Evolutionary conservation across 2,113 vertebrate species (phyloP).

Genomic region (Oncorhynchus nerka): DNA sequence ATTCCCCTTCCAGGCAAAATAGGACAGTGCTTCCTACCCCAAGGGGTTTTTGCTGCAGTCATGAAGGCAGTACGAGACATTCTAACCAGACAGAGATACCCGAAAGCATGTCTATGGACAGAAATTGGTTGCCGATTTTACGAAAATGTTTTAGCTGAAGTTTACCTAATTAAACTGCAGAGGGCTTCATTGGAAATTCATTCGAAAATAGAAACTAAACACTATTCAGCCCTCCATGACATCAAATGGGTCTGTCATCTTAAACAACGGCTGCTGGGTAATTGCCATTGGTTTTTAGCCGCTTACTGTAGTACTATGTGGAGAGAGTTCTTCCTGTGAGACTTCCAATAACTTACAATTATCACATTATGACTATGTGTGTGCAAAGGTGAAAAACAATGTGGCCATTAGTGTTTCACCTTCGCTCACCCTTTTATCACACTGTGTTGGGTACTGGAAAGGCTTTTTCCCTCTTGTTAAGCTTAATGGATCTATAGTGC

Average conservation of each 20-base stretch:
- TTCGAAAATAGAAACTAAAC: too few relatives aligned
- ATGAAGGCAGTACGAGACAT: background rate
- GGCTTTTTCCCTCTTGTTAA: constrained; percentile 56
- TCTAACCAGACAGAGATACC: background rate
- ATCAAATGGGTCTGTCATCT: constrained; percentile 40
- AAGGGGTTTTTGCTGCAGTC: background rate
- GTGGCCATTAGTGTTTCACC: constrained; percentile 84
- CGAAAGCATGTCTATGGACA: background rate
- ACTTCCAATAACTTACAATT: constrained; percentile 70
- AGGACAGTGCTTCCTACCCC: background rate
- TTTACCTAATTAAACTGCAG: background rate
- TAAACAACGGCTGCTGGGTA: constrained; percentile 44
- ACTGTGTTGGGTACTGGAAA: constrained; percentile 16
- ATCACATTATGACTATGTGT: constrained; percentile 79
- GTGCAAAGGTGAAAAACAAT: constrained; percentile 67
- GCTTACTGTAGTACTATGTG: constrained; percentile 34
- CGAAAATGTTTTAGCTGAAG: background rate
- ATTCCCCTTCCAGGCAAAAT: too few relatives aligned
- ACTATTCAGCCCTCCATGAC: constrained; percentile 27
- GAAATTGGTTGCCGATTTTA: too few relatives aligned
- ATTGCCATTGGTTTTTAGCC: constrained; percentile 14
- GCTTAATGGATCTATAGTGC: constrained; percentile 65
- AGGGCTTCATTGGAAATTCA: too few relatives aligned
- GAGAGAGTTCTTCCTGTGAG: constrained; percentile 71
- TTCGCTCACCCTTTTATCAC: constrained; percentile 71